These are phyloP conservation scores for Sialis fuliginosa DNA, from an alignment of 2,888 invertebrate species.

Conservation along the genomic window DNA sequence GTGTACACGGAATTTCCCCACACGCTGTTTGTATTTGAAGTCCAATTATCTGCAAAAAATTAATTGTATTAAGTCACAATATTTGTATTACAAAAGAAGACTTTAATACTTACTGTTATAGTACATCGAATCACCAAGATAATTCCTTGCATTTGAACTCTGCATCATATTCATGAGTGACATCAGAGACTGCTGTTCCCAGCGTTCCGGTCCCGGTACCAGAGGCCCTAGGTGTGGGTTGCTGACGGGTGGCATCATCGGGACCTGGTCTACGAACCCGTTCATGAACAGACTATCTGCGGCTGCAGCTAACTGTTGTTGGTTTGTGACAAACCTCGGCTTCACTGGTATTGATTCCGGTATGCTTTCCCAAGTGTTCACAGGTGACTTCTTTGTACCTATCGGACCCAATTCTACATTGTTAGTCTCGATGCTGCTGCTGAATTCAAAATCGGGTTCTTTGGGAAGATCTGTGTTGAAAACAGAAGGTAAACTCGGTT, in stretches of 20 bases:
- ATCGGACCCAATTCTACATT: slow-evolving; percentile 26
- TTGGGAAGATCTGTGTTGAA: slow-evolving; percentile 1
- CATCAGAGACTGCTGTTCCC: background rate
- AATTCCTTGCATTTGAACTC: slow-evolving; percentile 1
- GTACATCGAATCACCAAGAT: slow-evolving; percentile 1
- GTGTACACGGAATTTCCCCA: slow-evolving; percentile 21
- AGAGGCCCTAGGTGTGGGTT: background rate
- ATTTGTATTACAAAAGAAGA: background rate
- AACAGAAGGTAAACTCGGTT: slow-evolving; percentile 13
- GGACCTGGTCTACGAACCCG: slow-evolving; percentile 12
- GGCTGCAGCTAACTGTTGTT: slow-evolving; percentile 8
- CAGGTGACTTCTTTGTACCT: slow-evolving; percentile 22
- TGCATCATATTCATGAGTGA: slow-evolving; percentile 3
- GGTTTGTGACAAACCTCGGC: slow-evolving; percentile 5
- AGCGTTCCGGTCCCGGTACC: background rate
- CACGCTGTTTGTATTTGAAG: slow-evolving; percentile 1
- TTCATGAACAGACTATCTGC: slow-evolving; percentile 19
- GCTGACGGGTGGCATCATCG: slow-evolving; percentile 11
- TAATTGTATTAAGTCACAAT: background rate
- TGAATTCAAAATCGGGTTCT: slow-evolving; percentile 1
- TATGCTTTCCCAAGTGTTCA: slow-evolving; percentile 12
- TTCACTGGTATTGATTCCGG: background rate
- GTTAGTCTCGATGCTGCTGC: slow-evolving; percentile 10
- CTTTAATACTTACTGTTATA: background rate
- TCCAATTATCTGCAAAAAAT: slow-evolving; percentile 1